Evolutionary conservation across 2,797 vertebrate species (phyloP), one percentile per base, ranked within the genome.

Genomic region (Austrolebias charrua): DNA sequence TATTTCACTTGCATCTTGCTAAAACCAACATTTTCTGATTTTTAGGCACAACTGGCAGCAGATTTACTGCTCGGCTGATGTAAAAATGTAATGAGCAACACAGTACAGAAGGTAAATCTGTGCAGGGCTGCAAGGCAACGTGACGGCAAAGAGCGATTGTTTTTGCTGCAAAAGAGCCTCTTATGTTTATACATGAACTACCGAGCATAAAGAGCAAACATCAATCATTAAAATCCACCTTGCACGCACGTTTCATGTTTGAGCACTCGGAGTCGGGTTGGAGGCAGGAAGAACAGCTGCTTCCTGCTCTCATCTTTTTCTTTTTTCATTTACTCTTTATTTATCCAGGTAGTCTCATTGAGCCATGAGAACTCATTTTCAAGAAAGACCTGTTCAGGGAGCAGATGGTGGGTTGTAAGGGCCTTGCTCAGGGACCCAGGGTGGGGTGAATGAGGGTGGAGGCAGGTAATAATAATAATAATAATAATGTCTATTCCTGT

Each of bases 11-110:
- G n/a, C 46, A n/a, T 13, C 16, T 20, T 33, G 40, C 43, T 33
- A 68, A 66, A 33, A 60, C 14, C 20, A 9, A 4, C 55, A 44
- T 60, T 70, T 59, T 13, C 24, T 63, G 28, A 51, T 35, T 35
- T 65, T 50, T 20, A 40, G 68, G 40, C 6, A 38, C 58, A 60
- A 62, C 13, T 19, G 43, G 49, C 19, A n/a, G 14, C 20, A 13
- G 5, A 43, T 33, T 65, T 50, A 33, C 24, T 15, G 38, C 33
- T 65, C 18, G 15, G 43, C 33, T 47, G 52, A 20, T 43, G 45
- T 51, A 53, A 72, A 72, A 42, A 50, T 43, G 31, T 16, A 31
- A 24, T n/a, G 45, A 60, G 40, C 51, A 52, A 28, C 44, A 20
- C 40, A 0, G 50, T n/a, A 40, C 16, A 28, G 3, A 29, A 28